Percentiles rank a stretch among this genome's conserved stretches.
phyloP scores from a whole-genome alignment of 1,140 invertebrate genomes.

The Streblospio benedicti region DNA sequence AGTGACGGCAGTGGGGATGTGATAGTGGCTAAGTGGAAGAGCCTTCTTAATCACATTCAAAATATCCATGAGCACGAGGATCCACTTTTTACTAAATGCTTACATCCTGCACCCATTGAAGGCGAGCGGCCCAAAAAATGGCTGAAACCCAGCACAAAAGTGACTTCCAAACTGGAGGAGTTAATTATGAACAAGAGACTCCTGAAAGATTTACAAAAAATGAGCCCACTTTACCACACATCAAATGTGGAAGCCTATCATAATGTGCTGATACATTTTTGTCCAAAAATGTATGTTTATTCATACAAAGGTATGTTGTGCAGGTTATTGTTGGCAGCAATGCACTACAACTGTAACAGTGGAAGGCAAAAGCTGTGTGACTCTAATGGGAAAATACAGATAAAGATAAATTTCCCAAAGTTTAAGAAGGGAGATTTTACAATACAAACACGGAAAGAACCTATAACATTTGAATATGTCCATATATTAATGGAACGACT shows the following conservation, averaged over 20 bases:
- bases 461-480: too few relatives aligned
- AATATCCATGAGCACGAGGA: not conserved
- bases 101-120: not conserved
- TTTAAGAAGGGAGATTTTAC: too few relatives aligned
- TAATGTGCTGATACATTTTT: not conserved
- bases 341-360: too few relatives aligned
- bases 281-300: not conserved
- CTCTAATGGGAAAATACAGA: too few relatives aligned
- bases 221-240: not conserved
- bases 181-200: not conserved
- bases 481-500: too few relatives aligned
- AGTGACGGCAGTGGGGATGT: not conserved
- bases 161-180: not conserved
- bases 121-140: not conserved
- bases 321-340: too few relatives aligned
- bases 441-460: too few relatives aligned
- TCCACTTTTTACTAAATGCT: not conserved
- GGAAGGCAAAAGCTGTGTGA: too few relatives aligned
- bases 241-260: not conserved
- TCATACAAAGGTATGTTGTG: not conserved
- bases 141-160: not conserved
- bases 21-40: not conserved
- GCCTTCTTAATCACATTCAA: not conserved
- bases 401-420: too few relatives aligned
- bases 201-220: not conserved